These are phyloP conservation scores for Paelopatides confundens DNA, from an alignment of 53 echinoderm and acorn worm genomes.

Conservation along the genomic window DNA sequence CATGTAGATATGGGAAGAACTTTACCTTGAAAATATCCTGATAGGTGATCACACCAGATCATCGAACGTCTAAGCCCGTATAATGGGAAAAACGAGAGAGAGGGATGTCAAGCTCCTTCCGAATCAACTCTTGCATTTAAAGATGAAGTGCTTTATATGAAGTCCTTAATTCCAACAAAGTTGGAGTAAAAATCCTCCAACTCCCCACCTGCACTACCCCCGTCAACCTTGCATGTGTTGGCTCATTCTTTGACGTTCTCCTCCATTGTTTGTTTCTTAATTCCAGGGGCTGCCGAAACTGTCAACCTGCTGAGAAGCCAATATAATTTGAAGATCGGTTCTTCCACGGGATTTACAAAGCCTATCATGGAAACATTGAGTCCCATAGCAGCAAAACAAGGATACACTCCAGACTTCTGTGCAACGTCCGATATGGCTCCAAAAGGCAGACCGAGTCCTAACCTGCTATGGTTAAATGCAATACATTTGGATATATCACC, in stretches of 20 bases:
- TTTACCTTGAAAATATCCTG: too few relatives aligned
- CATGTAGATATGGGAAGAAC: too few relatives aligned
- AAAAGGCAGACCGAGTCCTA: constrained; percentile 83
- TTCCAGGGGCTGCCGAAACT: constrained; percentile 73
- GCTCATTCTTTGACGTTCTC: background rate
- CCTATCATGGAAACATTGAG: constrained; percentile 78
- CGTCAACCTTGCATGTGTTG: too few relatives aligned
- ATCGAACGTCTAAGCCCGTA: too few relatives aligned
- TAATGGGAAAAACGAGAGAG: too few relatives aligned
- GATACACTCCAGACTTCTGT: constrained; percentile 83
- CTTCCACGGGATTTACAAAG: constrained; percentile 85
- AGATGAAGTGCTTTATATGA: too few relatives aligned
- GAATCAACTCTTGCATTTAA: too few relatives aligned
- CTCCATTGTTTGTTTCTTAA: background rate
- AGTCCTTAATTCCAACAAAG: too few relatives aligned
- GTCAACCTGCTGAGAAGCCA: constrained; percentile 62
- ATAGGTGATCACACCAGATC: too few relatives aligned
- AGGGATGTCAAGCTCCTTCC: too few relatives aligned
- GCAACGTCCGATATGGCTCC: constrained; percentile 82
- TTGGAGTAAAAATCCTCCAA: too few relatives aligned
- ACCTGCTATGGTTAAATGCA: constrained; percentile 90
- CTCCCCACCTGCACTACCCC: too few relatives aligned
- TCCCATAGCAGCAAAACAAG: constrained; percentile 66
- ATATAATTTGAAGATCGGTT: constrained; percentile 78
- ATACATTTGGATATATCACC: constrained; percentile 78